Base-by-base conservation (phyloP, 92 coral and sea anemone genomes). In the Montipora capitata region DNA sequence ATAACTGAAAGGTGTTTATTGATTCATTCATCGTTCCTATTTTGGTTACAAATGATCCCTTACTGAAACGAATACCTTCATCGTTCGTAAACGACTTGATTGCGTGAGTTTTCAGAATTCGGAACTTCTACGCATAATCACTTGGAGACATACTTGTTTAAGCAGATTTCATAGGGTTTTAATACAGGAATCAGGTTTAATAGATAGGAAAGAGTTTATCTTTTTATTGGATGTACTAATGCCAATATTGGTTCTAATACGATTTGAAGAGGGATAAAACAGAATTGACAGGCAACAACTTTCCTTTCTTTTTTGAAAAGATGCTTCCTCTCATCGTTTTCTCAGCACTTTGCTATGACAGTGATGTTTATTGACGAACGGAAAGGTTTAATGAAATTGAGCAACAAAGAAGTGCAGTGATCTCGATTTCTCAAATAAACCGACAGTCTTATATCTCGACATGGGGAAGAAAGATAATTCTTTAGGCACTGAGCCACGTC, bases 201-300 rank as follows among this genome's bases (percentile, higher is more conserved):
- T 27, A 27, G 41, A 65, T 44, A 80, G 10, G 51, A 62, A 39
- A 40, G 67, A 68, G 76, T 81, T 68, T 77, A 69, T 69, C 76
- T 52, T 81, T 68, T 81, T 68, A 80, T 68, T 51, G 15, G 66
- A 13, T 64, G 52, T 20, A 15, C 49, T 68, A 81, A 81, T 68
- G 20, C 65, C 77, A 51, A 63, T 68, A 81, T 68, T 68, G 51
- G 52, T 52, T 40, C 7, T 81, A 81, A 81, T 68, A 68, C 77
- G 67, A 81, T 68, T 80, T 81, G 85, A 81, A 38, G 68, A 81
- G 77, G 67, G 68, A 81, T 52, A 9, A 3, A 2, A 81, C 35
- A 68, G 77, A 68, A 81, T 81, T 81, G 12, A 42, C 54, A 10
- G 15, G 48, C 45, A 61, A 2, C 8, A 11, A 1, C 13, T 15